Evolutionary conservation across 2,797 vertebrate genomes (phyloP), one percentile per base, ranked within the genome.

Genomic region (Karalla daura): DNA sequence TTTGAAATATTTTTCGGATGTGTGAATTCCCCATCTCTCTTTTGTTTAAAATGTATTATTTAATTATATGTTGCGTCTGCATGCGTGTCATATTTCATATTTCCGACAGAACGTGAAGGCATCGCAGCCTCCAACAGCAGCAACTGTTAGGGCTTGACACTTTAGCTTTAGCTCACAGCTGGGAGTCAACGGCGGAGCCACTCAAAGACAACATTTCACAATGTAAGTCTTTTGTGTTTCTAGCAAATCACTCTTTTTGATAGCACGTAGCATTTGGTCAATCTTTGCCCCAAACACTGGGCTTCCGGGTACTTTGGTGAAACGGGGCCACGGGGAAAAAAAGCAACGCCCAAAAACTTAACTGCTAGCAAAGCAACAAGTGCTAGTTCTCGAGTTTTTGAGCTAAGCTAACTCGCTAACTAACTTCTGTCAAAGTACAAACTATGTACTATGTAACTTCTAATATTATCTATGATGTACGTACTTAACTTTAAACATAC

Each of bases 311-410:
- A 40, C 10, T 75, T 67, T 36, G 2, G 1, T 27, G 21, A 64
- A 54, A 59, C n/a, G 4, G 39, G 32, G 23, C 56, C 32, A 63
- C 10, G 52, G 37, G 5, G 10, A 20, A 44, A 58, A 62, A 63
- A 81, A 81, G 75, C 76, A 85, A 92, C 91, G 91, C 90, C 91
- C 89, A 72, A 88, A n/a, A 92, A 90, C 64, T 88, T 90, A 83
- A 60, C 54, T 66, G 25, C 43, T 87, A 89, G 81, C 87, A 56
- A n/a, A 50, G 80, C 89, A 91, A 91, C 89, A 90, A 92, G 91
- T 91, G 86, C 76, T 86, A 55, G 24, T 54, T 52, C 54, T 46
- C 11, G 1, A 45, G 17, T 3, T 11, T 35, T 35, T 32, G 17
- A 24, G 46, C 70, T 70, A 55, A 62, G 55, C 21, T 69, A 68